Evolutionary conservation across 2,113 vertebrate species (phyloP).

Genomic region (Puffinus mauretanicus): DNA sequence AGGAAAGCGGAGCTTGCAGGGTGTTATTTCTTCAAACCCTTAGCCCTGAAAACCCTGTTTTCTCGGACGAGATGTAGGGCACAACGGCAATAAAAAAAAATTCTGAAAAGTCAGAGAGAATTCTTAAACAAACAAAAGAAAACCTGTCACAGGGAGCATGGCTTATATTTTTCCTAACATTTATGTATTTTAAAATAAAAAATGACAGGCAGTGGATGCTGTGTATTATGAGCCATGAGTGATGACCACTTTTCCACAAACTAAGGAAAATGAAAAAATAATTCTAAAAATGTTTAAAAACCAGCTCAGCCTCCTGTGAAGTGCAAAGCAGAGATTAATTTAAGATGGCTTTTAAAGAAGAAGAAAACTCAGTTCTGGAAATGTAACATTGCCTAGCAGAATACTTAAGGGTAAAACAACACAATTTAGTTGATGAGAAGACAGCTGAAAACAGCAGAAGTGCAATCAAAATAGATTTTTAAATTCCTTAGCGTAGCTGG

Average conservation of each 20-base stretch:
- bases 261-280: background rate
- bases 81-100: background rate
- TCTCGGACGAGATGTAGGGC: background rate
- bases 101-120: background rate
- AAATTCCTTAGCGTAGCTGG: background rate
- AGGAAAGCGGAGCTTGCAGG: background rate
- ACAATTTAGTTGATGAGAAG: background rate
- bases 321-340: background rate
- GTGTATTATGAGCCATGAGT: background rate
- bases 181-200: slow-evolving; percentile 38
- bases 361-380: background rate
- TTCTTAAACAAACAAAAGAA: slow-evolving; percentile 6
- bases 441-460: background rate
- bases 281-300: background rate
- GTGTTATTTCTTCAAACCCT: background rate
- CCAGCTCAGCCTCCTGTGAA: background rate
- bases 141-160: background rate
- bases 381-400: background rate
- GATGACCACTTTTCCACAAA: slow-evolving; percentile 28
- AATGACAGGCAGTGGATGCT: background rate
- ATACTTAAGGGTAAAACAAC: background rate
- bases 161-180: slow-evolving; percentile 31
- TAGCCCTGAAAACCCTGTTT: background rate
- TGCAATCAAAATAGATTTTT: background rate
- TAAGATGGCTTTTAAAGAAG: slow-evolving; percentile 1